Percentiles rank a stretch among this genome's conserved stretches.
These are phyloP conservation scores for Diphyllodes magnificus DNA, from an alignment of 2,113 vertebrate species.

Conservation along the genomic window DNA sequence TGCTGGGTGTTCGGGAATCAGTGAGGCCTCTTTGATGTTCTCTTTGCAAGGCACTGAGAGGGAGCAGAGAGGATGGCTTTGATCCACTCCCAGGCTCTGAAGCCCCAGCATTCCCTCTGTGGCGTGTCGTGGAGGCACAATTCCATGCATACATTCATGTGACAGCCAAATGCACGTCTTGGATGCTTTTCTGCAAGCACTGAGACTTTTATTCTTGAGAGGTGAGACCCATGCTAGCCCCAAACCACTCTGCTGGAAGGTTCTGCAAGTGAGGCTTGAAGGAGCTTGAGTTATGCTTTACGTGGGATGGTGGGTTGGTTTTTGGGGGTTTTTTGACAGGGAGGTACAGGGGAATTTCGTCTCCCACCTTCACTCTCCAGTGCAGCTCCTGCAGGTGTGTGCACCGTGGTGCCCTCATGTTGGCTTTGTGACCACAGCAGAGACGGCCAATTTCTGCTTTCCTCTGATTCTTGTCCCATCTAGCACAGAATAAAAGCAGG, in stretches of 20 bases:
- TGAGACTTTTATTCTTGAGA: neutral
- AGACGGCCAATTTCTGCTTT: neutral
- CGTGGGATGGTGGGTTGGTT: neutral
- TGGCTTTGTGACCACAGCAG: neutral
- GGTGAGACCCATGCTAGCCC: neutral
- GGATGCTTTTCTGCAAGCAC: neutral
- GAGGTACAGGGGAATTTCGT: neutral
- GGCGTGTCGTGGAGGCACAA: neutral
- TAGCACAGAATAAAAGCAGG: neutral
- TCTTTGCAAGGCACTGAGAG: neutral
- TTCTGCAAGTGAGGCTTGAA: neutral
- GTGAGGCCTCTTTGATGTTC: neutral
- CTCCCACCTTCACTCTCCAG: fast-evolving
- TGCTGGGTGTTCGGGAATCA: neutral
- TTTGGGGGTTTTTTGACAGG: neutral
- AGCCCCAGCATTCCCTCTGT: neutral
- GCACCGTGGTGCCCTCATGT: fast-evolving
- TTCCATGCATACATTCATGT: fast-evolving
- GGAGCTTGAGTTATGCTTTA: neutral
- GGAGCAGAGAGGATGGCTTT: neutral
- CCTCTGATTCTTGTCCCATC: neutral
- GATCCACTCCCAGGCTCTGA: neutral
- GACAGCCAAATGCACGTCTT: neutral
- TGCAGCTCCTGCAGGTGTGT: fast-evolving
- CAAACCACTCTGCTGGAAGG: neutral